These are phyloP conservation scores for Atta cephalotes DNA, from an alignment of 1,140 invertebrate species.

Conservation along the genomic window DNA sequence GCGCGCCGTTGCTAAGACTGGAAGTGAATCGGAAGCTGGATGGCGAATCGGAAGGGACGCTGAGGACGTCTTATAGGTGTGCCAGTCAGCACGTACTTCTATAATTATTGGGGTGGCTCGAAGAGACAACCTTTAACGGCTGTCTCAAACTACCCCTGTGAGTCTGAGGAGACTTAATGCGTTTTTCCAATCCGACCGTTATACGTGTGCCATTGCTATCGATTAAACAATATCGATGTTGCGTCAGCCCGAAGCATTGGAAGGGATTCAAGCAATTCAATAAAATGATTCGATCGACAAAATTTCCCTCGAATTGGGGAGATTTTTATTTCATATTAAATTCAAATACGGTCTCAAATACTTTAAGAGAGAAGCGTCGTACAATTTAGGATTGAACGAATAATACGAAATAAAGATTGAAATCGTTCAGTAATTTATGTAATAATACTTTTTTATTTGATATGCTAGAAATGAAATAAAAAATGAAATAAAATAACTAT, in stretches of 20 bases:
- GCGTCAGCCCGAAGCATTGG: background rate
- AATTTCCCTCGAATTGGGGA: background rate
- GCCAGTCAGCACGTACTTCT: slow-evolving; percentile 79
- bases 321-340: background rate
- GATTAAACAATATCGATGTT: slow-evolving; percentile 55
- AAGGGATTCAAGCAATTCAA: background rate
- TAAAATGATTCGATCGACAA: background rate
- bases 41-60: slow-evolving; percentile 67
- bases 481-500: background rate
- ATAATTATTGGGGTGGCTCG: slow-evolving; percentile 80
- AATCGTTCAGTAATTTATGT: background rate
- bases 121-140: slow-evolving; percentile 78
- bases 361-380: background rate
- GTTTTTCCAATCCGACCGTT: slow-evolving; percentile 67
- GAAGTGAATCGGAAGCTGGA: slow-evolving; percentile 47
- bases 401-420: slow-evolving; percentile 20
- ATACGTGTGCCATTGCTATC: slow-evolving; percentile 43
- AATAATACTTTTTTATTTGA: background rate
- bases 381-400: slow-evolving; percentile 23
- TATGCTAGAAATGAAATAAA: background rate
- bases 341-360: background rate
- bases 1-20: slow-evolving; percentile 48
- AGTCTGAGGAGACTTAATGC: slow-evolving; percentile 60
- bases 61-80: slow-evolving; percentile 62
- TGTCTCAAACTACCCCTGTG: slow-evolving; percentile 74